phyloP scores from a whole-genome alignment of 2,888 invertebrate genomes.

The Rhagonycha lutea region DNA sequence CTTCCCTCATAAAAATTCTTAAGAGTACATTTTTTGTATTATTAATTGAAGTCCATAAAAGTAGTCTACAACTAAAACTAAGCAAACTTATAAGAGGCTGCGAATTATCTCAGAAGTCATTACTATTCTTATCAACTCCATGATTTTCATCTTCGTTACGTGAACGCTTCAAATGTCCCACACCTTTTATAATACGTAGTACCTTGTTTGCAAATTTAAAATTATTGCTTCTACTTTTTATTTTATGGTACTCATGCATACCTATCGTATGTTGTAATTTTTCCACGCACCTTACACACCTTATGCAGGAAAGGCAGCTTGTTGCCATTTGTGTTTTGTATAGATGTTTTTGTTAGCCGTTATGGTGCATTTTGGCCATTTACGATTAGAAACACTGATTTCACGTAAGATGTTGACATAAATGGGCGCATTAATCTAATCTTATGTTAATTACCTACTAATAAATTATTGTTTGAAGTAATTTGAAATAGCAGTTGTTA shows the following conservation, averaged over 20 bases:
- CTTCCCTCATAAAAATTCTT: neutral
- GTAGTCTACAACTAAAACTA: neutral
- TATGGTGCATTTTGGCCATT: neutral
- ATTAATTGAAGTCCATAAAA: neutral
- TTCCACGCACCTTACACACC: conserved; percentile 10
- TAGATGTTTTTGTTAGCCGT: neutral
- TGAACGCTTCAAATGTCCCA: conserved; percentile 17
- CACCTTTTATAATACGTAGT: conserved; percentile 12
- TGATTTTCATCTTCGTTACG: neutral
- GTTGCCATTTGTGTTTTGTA: conserved; percentile 12
- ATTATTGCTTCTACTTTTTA: conserved; percentile 18
- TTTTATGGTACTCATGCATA: conserved; percentile 12
- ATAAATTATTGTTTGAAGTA: neutral
- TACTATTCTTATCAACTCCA: neutral
- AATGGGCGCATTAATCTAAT: neutral
- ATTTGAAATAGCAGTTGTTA: no score
- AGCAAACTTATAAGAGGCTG: neutral
- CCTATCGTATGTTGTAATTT: conserved; percentile 10
- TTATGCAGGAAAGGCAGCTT: conserved; percentile 7
- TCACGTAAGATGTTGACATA: neutral
- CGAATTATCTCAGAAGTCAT: neutral
- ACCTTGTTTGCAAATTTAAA: conserved; percentile 22
- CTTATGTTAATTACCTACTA: neutral
- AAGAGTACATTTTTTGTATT: neutral
- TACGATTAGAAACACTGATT: neutral